Conservation (phyloP, 35 echinoderm and acorn worm genomes). For the Amphiura filiformis region DNA sequence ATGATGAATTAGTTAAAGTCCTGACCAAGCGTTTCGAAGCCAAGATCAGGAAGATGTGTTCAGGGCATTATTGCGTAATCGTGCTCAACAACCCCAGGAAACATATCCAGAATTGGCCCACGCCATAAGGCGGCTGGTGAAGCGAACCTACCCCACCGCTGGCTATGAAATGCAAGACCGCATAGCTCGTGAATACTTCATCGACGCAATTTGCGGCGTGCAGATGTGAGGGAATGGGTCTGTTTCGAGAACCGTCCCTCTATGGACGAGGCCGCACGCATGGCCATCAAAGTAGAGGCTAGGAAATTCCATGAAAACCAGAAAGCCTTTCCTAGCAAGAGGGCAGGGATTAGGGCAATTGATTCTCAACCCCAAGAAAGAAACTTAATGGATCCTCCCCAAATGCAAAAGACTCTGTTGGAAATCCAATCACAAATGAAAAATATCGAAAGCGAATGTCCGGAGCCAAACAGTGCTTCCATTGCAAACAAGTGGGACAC, state of each 20-base stretch:
- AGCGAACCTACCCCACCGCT: conserved; percentile 19
- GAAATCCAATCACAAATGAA: no score
- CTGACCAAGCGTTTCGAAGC: conserved; percentile 20
- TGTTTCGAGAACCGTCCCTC: conserved; percentile 22
- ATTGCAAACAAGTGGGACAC: no score
- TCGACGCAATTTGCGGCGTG: conserved; percentile 44
- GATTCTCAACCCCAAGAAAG: not conserved
- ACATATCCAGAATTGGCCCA: conserved; percentile 40
- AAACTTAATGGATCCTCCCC: no score
- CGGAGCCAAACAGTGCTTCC: no score
- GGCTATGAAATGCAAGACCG: conserved; percentile 3
- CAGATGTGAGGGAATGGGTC: conserved; percentile 36
- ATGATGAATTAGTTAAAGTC: not conserved
- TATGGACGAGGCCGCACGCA: conserved; percentile 29
- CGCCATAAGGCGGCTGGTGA: conserved; percentile 10
- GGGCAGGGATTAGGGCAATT: not conserved
- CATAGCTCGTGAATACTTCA: conserved; percentile 36
- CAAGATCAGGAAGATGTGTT: conserved; percentile 26
- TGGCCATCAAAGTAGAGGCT: conserved; percentile 38
- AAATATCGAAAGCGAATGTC: no score
- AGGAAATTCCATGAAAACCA: conserved; percentile 40
- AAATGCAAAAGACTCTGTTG: no score
- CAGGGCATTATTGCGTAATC: conserved; percentile 18
- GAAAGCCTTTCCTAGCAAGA: not conserved
- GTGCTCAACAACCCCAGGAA: conserved; percentile 5